Conservation (phyloP, 2,113 vertebrate species). For the Grus americana region DNA sequence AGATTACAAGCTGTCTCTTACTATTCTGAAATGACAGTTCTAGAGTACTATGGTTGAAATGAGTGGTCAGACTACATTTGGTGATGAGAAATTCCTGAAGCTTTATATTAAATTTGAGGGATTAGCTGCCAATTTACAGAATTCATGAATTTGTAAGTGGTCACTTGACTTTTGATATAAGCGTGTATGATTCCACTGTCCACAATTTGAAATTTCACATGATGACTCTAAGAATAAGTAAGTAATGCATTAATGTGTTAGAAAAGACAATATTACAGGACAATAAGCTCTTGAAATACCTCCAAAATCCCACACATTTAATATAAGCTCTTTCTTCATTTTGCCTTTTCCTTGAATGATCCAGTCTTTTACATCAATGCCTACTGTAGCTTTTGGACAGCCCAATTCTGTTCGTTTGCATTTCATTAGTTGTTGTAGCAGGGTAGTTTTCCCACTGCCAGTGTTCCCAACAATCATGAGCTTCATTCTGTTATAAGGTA, state of each 20-base stretch:
- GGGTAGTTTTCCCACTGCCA: constrained; percentile 89
- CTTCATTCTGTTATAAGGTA: constrained; percentile 94
- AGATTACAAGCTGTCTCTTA: not conserved
- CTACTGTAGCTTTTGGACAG: constrained; percentile 62
- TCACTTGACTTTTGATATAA: not conserved
- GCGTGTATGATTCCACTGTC: not conserved
- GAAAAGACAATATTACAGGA: not conserved
- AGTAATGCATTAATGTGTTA: not conserved
- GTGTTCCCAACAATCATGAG: constrained; percentile 92
- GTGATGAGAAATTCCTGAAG: not conserved
- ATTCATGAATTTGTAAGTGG: not conserved
- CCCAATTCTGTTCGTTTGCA: constrained; percentile 74
- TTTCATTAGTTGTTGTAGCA: constrained; percentile 91
- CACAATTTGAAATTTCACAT: not conserved
- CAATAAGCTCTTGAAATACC: constrained; percentile 71
- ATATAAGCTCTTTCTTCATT: constrained; percentile 81
- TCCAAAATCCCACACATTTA: constrained; percentile 98
- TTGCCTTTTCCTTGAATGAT: constrained; percentile 80
- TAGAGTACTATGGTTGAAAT: not conserved
- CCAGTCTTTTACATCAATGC: constrained; percentile 93
- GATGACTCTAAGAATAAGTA: not conserved
- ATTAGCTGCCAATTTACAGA: not conserved
- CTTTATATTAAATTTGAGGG: not conserved
- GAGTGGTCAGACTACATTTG: not conserved
- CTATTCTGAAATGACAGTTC: not conserved